Evolutionary conservation across 1,140 invertebrate genomes (phyloP), one percentile per base, ranked within the genome.

Genomic region (Acromyrmex charruanus): DNA sequence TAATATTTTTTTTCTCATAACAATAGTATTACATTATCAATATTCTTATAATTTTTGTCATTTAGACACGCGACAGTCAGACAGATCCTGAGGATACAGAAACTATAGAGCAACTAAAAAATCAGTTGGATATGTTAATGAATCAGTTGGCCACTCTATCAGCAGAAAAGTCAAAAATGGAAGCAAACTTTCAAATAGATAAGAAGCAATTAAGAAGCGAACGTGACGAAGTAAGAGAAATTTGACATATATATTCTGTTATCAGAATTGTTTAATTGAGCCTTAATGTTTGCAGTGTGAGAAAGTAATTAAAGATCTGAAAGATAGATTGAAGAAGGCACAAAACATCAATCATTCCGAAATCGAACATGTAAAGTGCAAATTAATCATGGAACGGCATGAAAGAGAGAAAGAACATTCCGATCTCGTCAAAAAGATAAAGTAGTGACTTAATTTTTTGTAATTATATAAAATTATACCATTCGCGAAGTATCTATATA

Each of bases 161-260:
- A 9, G 96, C 97, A 18, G 98, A 98, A 93, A 98, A 98, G 93
- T 97, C 97, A 14, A 97, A 97, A 84, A 97, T 98, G 96, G 98
- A 98, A 95, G 97, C 97, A 58, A 97, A 96, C 66, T 98, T 98
- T 95, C 97, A 98, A 91, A 96, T 96, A 35, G 98, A 98, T 91
- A 98, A 97, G 90, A 98, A 97, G 86, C 95, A 97, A 92, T 93
- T 98, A 63, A 96, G 97, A 85, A 95, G 94, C 86, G 97, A 98
- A 91, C 96, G 97, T 88, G 96, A 97, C 14, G 95, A 96, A 90
- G 95, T 96, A 87, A 87, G 63, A 84, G 14, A 72, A 59, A 7
- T 80, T 25, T 72, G 21, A 65, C 31, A 72, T 85, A 68, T 72
- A 14, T 72, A 14, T 25, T 12, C 68, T 74, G 16, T 44, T 44